Base-by-base conservation (phyloP, 1,140 invertebrate species). In the Drosophila burlai region DNA sequence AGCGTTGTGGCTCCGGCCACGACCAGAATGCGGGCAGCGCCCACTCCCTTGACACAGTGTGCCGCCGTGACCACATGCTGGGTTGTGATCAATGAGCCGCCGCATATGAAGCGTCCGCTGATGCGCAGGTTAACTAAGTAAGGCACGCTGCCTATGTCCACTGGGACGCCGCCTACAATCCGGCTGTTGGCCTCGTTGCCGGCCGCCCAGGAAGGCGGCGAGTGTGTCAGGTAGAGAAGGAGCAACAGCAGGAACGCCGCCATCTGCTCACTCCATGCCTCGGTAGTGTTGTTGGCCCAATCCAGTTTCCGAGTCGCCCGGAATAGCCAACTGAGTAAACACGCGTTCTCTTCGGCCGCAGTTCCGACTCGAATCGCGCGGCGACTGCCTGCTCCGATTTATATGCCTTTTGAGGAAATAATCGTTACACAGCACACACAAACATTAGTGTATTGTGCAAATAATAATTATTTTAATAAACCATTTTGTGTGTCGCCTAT, bases 401-500 rank as follows among this genome's bases (percentile, higher is more conserved):
- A 89, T 81, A 73, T 74, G 50, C 60, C 58, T 61, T 77, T 77
- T 65, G 59, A 81, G 84, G 81, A 89, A 89, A 81, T 75, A 79
- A 81, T 90, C 83, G 72, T 84, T 79, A 76, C 52, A 40, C n/a
- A n/a, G n/a, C n/a, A n/a, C n/a, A n/a, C n/a, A n/a, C 18, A 45
- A 43, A 31, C 43, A 87, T 84, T 84, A 71, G 81, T 76, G 84
- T 84, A 84, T 81, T 74, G 85, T 60, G 49, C 77, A 81, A 84
- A 81, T 89, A 79, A 63, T 81, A 89, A 90, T 89, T 81, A 87
- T 77, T 84, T 84, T 79, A 78, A 84, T 89, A 81, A 84, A 78
- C 46, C 81, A 81, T 83, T 89, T 87, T 80, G 83, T 76, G 60
- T 18, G 36, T 55, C 0, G 43, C 49, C 68, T 86, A 82, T 86